phyloP scores from a whole-genome alignment of 1,140 invertebrate genomes.

The Scaptodrosophila lebanonensis region DNA sequence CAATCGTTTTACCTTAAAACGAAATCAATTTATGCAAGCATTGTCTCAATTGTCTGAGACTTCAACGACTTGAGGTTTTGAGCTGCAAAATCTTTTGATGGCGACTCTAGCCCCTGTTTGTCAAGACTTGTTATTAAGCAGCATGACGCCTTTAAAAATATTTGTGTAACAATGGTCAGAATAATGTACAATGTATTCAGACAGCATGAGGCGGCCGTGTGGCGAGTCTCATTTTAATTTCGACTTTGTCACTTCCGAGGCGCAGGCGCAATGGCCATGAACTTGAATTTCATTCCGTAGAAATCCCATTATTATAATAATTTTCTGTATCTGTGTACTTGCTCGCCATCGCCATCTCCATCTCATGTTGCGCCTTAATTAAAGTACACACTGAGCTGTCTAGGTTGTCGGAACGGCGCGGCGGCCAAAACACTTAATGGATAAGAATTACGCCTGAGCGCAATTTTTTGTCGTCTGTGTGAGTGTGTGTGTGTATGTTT shows the following conservation, averaged over 20 bases:
- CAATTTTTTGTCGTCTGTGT: no score
- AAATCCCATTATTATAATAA: constrained; percentile 14
- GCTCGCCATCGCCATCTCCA: no score
- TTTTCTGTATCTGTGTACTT: neutral
- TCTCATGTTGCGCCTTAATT: no score
- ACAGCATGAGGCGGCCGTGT: constrained; percentile 21
- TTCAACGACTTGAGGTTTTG: constrained; percentile 33
- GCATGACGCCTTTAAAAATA: constrained; percentile 57
- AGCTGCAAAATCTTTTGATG: constrained; percentile 41
- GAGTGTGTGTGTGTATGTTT: no score
- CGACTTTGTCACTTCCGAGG: constrained; percentile 69
- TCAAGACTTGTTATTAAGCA: constrained; percentile 56
- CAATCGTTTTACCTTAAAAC: no score
- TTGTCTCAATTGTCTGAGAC: constrained; percentile 20
- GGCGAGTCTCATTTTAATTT: no score
- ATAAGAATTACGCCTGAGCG: constrained; percentile 29
- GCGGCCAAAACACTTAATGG: no score
- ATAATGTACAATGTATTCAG: neutral
- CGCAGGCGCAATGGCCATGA: constrained; percentile 38
- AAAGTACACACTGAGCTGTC: no score
- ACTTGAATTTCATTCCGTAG: constrained; percentile 40
- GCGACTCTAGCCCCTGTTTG: constrained; percentile 49
- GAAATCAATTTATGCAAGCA: constrained; percentile 1
- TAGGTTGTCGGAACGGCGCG: no score
- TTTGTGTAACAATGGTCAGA: constrained; percentile 63